Evolutionary conservation across 1,140 invertebrate genomes (phyloP).

Genomic region (Bicyclus anynana): DNA sequence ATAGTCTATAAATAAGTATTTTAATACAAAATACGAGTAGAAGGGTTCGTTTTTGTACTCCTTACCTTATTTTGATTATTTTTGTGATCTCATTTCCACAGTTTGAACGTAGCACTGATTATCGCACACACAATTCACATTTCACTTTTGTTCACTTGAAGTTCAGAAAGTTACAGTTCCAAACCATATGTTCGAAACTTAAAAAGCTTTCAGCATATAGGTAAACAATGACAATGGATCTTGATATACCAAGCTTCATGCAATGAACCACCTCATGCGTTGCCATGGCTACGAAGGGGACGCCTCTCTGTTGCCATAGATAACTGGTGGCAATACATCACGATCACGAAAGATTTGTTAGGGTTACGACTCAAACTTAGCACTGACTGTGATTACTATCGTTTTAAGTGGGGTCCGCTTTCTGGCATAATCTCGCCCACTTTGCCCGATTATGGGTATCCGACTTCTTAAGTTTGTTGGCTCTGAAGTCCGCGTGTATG

Average conservation of each 20-base stretch:
- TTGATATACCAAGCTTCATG: not conserved
- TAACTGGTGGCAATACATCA: slow-evolving; percentile 18
- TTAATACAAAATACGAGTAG: too few species aligned
- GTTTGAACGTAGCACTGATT: not conserved
- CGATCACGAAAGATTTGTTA: not conserved
- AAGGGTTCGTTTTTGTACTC: too few species aligned
- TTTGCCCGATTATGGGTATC: too few species aligned
- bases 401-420: too few species aligned
- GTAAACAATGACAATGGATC: slow-evolving; percentile 1
- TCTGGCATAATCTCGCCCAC: too few species aligned
- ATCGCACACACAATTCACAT: not conserved
- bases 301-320: slow-evolving; percentile 31
- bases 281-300: slow-evolving; percentile 30
- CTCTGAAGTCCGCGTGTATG: too few species aligned
- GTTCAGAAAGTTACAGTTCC: too few species aligned
- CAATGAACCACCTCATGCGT: slow-evolving; percentile 7
- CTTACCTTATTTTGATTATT: not conserved
- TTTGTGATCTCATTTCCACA: not conserved
- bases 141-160: not conserved
- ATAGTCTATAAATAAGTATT: too few species aligned
- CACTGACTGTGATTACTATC: too few species aligned
- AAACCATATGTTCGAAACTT: not conserved
- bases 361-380: not conserved
- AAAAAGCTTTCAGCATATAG: slow-evolving; percentile 7
- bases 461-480: too few species aligned